A percentile compares a stretch with the other conserved stretches of the same genome.
Evolutionary conservation across 1,140 invertebrate species (phyloP).

Genomic region (Drosophila pruinosa): DNA sequence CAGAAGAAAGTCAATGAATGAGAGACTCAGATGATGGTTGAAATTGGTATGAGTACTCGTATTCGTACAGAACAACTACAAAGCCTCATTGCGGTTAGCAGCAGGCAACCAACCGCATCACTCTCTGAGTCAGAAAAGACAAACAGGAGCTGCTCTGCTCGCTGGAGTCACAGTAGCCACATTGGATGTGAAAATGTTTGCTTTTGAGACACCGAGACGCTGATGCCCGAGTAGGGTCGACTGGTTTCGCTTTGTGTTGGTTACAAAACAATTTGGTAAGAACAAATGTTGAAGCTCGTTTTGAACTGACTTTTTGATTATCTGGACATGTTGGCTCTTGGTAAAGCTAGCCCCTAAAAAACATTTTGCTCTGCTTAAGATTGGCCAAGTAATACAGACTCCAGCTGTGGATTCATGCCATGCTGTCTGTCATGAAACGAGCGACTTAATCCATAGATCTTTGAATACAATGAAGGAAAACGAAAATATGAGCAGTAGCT

Average conservation of each 20-base stretch:
- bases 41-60: not conserved
- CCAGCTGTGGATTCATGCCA: not conserved
- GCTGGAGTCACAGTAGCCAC: not conserved
- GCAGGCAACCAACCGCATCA: conserved; percentile 7
- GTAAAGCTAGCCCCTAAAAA: not conserved
- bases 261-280: conserved; percentile 23
- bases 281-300: conserved; percentile 1
- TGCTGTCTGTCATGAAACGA: not conserved
- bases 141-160: conserved; percentile 7
- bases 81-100: conserved; percentile 21
- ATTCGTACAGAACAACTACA: not conserved
- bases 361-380: conserved; percentile 9
- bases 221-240: not conserved
- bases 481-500: conserved; percentile 19
- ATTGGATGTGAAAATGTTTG: conserved; percentile 19
- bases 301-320: conserved; percentile 5
- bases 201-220: not conserved
- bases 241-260: conserved; percentile 4
- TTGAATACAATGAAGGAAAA: conserved; percentile 11
- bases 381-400: not conserved
- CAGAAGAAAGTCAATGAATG: conserved; percentile 36
- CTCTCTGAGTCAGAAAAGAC: not conserved
- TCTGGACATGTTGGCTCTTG: not conserved
- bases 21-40: conserved; percentile 4
- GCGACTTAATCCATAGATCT: conserved; percentile 5